A percentile compares a stretch with the other conserved stretches of the same genome.
phyloP scores from a whole-genome alignment of 2,797 vertebrate species.

The Fringilla coelebs region DNA sequence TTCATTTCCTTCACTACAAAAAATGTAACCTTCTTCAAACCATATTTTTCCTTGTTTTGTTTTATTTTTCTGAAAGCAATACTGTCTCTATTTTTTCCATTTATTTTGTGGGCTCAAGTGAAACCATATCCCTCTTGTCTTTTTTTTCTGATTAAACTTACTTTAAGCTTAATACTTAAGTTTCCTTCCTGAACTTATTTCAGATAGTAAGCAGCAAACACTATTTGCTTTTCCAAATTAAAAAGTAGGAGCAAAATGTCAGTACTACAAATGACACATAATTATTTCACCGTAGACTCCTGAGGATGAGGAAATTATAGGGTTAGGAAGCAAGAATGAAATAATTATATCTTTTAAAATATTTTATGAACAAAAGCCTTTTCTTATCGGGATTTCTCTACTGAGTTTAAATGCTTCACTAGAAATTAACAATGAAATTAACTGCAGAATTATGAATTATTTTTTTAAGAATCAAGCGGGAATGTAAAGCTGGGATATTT shows the following conservation, averaged over 20 bases:
- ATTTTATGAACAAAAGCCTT: background rate
- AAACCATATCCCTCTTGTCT: background rate
- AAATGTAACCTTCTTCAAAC: background rate
- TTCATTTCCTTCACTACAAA: background rate
- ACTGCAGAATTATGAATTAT: background rate
- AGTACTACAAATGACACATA: conserved; percentile 4
- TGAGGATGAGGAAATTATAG: conserved; percentile 9
- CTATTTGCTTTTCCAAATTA: background rate
- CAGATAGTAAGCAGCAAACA: background rate
- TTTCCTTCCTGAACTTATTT: background rate
- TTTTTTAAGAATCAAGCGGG: background rate
- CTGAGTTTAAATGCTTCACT: background rate
- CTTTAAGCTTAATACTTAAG: background rate
- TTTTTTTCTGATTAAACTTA: background rate
- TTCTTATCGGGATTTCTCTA: background rate
- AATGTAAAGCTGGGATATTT: background rate
- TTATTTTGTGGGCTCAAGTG: background rate
- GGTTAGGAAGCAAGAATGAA: background rate
- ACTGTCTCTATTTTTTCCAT: background rate
- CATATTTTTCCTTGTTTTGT: background rate
- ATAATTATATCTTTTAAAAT: conserved; percentile 25
- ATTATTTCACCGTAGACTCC: background rate
- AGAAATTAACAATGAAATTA: background rate
- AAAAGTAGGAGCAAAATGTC: conserved; percentile 16
- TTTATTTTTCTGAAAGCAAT: background rate